Percentiles rank a stretch among this genome's conserved stretches.
Conservation (phyloP, 2,888 invertebrate genomes). For the Hylaea fasciaria region DNA sequence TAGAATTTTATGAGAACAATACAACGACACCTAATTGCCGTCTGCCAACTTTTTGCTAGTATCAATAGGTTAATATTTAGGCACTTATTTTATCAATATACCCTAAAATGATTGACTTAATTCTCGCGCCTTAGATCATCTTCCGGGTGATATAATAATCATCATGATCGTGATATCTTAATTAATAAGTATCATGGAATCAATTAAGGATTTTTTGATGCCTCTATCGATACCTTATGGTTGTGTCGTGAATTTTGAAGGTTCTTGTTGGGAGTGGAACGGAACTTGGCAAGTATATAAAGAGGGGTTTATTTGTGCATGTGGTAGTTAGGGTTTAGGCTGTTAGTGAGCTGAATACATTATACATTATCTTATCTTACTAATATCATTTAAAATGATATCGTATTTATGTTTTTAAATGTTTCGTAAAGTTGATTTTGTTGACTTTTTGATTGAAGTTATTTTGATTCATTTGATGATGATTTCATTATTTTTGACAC, state of each 20-base stretch:
- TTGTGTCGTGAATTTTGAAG: constrained; percentile 56
- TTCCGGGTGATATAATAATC: constrained; percentile 44
- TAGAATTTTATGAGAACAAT: constrained; percentile 6
- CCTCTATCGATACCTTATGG: constrained; percentile 53
- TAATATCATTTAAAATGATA: too few species aligned
- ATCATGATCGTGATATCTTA: constrained; percentile 46
- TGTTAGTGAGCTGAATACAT: neutral
- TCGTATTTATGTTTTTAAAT: too few species aligned
- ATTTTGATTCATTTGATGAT: too few species aligned
- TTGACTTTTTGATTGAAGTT: too few species aligned
- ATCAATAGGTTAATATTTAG: constrained; percentile 10
- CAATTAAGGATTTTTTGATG: constrained; percentile 63
- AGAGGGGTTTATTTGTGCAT: constrained; percentile 1
- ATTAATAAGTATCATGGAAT: constrained; percentile 57
- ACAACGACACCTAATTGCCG: constrained; percentile 13
- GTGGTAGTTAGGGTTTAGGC: neutral
- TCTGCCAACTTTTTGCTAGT: constrained; percentile 19
- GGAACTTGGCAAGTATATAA: constrained; percentile 52
- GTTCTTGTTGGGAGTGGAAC: constrained; percentile 48
- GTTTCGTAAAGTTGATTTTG: too few species aligned
- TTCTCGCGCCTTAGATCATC: constrained; percentile 23
- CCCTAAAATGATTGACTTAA: constrained; percentile 18
- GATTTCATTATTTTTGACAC: too few species aligned
- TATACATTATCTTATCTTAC: too few species aligned
- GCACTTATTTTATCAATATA: constrained; percentile 15